These are phyloP conservation scores for Megaleporinus macrocephalus DNA, from an alignment of 2,113 vertebrate genomes.

Conservation along the genomic window DNA sequence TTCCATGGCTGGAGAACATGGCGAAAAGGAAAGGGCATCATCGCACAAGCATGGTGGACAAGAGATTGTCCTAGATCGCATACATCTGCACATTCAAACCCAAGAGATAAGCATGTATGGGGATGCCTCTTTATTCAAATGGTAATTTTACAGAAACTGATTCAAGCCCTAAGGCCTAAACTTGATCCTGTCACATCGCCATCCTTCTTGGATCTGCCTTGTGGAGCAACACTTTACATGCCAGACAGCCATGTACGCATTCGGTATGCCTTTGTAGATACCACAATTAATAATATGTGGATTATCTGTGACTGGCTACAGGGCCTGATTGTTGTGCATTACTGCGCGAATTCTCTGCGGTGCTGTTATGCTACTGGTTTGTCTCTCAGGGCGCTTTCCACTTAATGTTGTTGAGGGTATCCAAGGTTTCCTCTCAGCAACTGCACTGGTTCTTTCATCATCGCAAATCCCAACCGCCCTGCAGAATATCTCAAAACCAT, in stretches of 20 bases:
- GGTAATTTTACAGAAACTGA: not conserved
- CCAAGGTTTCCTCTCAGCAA: slow-evolving; percentile 34
- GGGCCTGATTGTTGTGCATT: slow-evolving; percentile 18
- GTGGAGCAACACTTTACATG: not conserved
- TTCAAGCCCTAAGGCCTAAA: not conserved
- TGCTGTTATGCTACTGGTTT: slow-evolving; percentile 21
- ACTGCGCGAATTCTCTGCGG: slow-evolving; percentile 32
- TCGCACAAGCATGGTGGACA: not conserved
- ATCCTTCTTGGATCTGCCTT: not conserved
- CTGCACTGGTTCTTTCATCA: slow-evolving; percentile 28
- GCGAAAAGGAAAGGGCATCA: slow-evolving; percentile 24
- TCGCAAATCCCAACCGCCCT: slow-evolving; percentile 39
- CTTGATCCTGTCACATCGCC: not conserved
- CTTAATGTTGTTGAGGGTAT: slow-evolving; percentile 44
- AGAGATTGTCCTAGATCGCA: not conserved
- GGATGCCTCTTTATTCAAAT: not conserved
- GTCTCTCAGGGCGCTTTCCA: slow-evolving; percentile 34
- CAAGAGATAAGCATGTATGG: slow-evolving; percentile 4
- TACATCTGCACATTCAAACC: not conserved
- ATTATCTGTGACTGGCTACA: slow-evolving; percentile 21
- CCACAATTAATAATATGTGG: slow-evolving; percentile 8
- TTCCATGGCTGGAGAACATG: slow-evolving; percentile 59
- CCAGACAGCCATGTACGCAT: not conserved
- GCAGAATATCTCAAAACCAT: slow-evolving; percentile 35
- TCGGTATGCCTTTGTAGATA: not conserved